Base-by-base conservation (phyloP, 1,140 invertebrate genomes). In the Cherax destructor region DNA sequence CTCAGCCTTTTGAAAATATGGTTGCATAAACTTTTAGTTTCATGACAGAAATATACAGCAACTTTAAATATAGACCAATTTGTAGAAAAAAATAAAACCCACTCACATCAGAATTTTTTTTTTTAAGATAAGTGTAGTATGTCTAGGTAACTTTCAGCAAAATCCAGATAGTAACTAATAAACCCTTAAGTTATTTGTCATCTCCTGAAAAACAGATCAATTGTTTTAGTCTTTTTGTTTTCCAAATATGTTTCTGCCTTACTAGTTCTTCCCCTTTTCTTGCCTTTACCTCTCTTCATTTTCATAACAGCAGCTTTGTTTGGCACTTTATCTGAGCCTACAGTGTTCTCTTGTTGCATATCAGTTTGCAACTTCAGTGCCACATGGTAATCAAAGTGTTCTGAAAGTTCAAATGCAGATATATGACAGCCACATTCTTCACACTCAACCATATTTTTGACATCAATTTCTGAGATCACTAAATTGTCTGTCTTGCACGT, bases 381-480 rank as follows among this genome's bases (percentile, higher is more conserved):
- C 41, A 92, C 81, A 88, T 93, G 92, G 49, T 84, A 93, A 69
- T 93, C 92, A 18, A 92, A 56, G 76, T 93, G 92, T 30, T 93
- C 92, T 11, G 92, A 92, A n/a, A 93, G 52, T 16, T 92, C 92
- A 65, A 87, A 93, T 21, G 92, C 77, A 47, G 91, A 92, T 24
- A 93, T 81, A 4, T 56, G 52, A 56, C 21, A n/a, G 21, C 87
- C 87, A 65, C 92, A 93, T 56, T 92, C 78, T 5, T 74, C 49
- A 89, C 92, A 93, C 30, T 91, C 18, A 6, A 61, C 56, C 18
- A 52, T 41, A 56, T 84, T 92, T 21, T 72, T 81, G 11, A 3
- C 5, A 30, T 11, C n/a, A 3, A 9, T 3, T n/a, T 72, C n/a
- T 72, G 24, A 5, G 24, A 7, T 72, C 5, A 16, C 13, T 16